Percentiles rank a stretch among this genome's conserved stretches.
phyloP scores from a whole-genome alignment of 2,797 vertebrate genomes.

The Clamator glandarius region DNA sequence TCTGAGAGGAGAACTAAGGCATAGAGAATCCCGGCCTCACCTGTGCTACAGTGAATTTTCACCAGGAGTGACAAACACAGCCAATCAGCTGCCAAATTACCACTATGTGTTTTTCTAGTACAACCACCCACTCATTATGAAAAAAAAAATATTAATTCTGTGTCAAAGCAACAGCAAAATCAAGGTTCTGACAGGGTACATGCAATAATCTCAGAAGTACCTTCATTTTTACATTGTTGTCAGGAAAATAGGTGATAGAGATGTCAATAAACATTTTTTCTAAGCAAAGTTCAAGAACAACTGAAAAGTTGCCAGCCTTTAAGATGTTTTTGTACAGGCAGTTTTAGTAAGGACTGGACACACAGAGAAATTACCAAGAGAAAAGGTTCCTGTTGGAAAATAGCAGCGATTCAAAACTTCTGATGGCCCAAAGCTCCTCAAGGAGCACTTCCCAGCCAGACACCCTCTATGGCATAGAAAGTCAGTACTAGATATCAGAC shows the following conservation, averaged over 20 bases:
- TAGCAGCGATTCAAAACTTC: accelerated
- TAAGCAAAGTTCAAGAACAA: background rate
- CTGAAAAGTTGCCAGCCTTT: background rate
- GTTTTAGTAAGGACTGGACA: background rate
- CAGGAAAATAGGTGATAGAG: accelerated
- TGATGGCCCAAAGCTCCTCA: background rate
- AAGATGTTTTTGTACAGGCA: background rate
- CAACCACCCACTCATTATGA: background rate
- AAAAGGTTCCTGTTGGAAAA: background rate
- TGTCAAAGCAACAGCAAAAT: background rate
- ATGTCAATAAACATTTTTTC: background rate
- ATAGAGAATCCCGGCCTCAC: background rate
- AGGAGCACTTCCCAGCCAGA: background rate
- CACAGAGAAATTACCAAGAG: background rate
- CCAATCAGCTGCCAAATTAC: background rate
- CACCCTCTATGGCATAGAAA: background rate
- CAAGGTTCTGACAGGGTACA: background rate
- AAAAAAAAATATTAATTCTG: background rate
- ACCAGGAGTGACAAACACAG: background rate
- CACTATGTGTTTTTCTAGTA: background rate
- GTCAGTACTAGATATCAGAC: background rate
- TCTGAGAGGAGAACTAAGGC: background rate
- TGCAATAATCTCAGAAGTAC: background rate
- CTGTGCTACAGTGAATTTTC: background rate
- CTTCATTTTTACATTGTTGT: background rate